Percentiles rank a stretch among this genome's conserved stretches.
Evolutionary conservation across 2,888 invertebrate species (phyloP).

Genomic region (Sinopyrophorus schimmeli): DNA sequence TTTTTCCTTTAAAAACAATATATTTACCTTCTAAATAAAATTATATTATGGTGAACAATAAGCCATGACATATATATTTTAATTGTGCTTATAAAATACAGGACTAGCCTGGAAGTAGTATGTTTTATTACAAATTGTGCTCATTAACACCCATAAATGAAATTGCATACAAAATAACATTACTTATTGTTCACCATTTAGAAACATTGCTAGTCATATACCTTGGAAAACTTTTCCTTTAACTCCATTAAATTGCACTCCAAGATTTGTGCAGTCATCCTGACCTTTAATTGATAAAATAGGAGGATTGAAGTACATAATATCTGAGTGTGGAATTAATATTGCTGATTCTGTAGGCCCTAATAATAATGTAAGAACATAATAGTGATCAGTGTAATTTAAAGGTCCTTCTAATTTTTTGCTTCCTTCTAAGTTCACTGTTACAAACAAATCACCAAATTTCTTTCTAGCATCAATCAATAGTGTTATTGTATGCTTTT

Average conservation of each 20-base stretch:
- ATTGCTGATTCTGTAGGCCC: constrained; percentile 60
- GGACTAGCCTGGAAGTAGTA: neutral
- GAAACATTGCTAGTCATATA: neutral
- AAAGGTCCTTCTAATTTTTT: constrained; percentile 41
- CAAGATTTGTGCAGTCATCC: constrained; percentile 69
- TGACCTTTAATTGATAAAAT: constrained; percentile 64
- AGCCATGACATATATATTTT: too few relatives aligned
- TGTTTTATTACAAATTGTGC: neutral
- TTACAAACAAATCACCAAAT: constrained; percentile 44
- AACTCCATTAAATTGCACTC: constrained; percentile 57
- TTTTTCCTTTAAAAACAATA: constrained; percentile 60
- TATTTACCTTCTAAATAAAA: too few relatives aligned
- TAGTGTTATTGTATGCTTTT: constrained; percentile 46
- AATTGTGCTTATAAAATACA: too few relatives aligned
- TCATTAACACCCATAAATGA: neutral
- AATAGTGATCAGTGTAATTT: constrained; percentile 43
- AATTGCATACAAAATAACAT: neutral
- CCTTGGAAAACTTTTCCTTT: constrained; percentile 60
- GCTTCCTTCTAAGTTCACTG: constrained; percentile 35
- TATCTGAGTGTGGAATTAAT: constrained; percentile 70
- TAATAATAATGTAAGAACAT: constrained; percentile 53
- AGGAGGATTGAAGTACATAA: constrained; percentile 71
- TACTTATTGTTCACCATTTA: neutral
- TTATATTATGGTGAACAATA: too few relatives aligned
- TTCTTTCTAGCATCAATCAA: constrained; percentile 43